These are phyloP conservation scores for Scaptomyza polygonia DNA, from an alignment of 2,888 invertebrate genomes.

Conservation along the genomic window DNA sequence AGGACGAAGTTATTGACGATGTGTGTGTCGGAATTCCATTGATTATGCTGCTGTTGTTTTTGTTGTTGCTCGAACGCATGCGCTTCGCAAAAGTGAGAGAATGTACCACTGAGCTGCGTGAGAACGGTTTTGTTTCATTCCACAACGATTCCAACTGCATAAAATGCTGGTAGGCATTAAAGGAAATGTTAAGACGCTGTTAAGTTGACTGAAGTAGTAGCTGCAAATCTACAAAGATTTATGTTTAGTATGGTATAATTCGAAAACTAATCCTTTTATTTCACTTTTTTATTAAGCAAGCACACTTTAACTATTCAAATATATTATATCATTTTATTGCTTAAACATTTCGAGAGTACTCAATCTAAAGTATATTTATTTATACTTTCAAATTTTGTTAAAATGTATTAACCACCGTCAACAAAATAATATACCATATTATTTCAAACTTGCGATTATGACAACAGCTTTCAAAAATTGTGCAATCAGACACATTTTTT, in stretches of 20 bases:
- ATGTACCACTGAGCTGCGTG: conserved; percentile 14
- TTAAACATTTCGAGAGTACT: too few relatives aligned
- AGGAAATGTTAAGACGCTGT: conserved; percentile 21
- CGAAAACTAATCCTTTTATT: not conserved
- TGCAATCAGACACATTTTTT: too few relatives aligned
- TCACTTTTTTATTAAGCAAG: not conserved
- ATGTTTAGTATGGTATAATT: not conserved
- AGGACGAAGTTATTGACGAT: conserved; percentile 18
- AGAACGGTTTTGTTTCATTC: conserved; percentile 27
- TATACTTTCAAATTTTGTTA: too few relatives aligned
- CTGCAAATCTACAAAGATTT: not conserved
- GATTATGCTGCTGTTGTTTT: conserved; percentile 17
- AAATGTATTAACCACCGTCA: too few relatives aligned
- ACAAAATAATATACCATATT: too few relatives aligned
- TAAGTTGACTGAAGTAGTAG: not conserved
- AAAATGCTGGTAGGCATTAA: conserved; percentile 1
- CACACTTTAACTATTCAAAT: too few relatives aligned
- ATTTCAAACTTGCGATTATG: too few relatives aligned
- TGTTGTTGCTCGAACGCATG: conserved; percentile 37
- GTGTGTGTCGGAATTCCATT: conserved; percentile 49
- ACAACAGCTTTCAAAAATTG: too few relatives aligned
- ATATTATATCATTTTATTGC: too few relatives aligned
- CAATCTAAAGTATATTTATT: too few relatives aligned
- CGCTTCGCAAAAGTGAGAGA: conserved; percentile 35
- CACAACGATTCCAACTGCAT: conserved; percentile 8